Conservation (phyloP, 2,113 vertebrate genomes). For the Phyllostomus hastatus region DNA sequence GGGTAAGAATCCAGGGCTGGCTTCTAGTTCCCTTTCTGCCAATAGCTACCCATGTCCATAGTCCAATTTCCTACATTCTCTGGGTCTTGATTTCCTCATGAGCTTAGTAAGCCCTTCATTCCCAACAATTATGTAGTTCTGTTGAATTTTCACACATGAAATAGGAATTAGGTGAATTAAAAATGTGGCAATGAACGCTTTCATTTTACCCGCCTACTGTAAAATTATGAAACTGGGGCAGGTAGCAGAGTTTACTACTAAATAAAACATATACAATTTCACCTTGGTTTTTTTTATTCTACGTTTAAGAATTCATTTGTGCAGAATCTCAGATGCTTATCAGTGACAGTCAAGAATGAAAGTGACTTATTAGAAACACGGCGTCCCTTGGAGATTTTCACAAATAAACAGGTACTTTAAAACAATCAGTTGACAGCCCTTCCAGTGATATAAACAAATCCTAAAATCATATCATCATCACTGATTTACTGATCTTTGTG, state of each 20-base stretch:
- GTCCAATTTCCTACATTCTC: neutral
- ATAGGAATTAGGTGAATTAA: constrained; percentile 1
- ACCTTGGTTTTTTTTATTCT: neutral
- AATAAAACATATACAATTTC: neutral
- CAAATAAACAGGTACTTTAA: neutral
- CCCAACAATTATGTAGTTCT: neutral
- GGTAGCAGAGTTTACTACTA: neutral
- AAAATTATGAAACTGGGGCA: neutral
- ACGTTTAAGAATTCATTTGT: neutral
- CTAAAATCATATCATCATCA: neutral
- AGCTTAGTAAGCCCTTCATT: neutral
- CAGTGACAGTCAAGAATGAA: neutral
- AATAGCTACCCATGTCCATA: too few species aligned
- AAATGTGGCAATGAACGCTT: constrained; percentile 38
- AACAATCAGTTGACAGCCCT: neutral
- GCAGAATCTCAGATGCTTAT: neutral
- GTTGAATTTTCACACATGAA: constrained; percentile 47
- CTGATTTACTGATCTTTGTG: neutral
- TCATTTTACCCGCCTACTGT: neutral
- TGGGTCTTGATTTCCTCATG: neutral
- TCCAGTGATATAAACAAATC: neutral
- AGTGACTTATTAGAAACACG: neutral
- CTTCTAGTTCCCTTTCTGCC: neutral
- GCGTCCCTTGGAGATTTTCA: neutral
- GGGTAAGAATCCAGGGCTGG: constrained; percentile 45